phyloP scores from a whole-genome alignment of 2,113 vertebrate species.

The Grallaria varia region DNA sequence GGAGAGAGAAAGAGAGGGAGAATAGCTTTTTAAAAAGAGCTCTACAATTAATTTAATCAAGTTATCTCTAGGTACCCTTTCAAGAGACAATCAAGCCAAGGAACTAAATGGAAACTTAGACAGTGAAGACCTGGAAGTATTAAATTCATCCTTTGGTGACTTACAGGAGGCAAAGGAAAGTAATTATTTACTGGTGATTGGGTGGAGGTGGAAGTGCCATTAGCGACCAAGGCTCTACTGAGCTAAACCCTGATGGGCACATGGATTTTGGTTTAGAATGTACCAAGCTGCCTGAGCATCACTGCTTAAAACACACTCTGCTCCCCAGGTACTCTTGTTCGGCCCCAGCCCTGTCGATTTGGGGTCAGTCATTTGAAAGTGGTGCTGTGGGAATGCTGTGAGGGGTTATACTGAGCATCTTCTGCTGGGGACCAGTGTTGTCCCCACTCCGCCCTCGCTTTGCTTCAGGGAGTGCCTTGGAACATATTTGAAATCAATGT shows the following conservation, averaged over 20 bases:
- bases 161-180: not conserved
- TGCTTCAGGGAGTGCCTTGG: not conserved
- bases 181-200: not conserved
- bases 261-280: not conserved
- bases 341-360: fast-evolving
- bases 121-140: conserved; percentile 33
- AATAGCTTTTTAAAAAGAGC: conserved; percentile 28
- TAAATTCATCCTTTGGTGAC: conserved; percentile 5
- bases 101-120: conserved; percentile 46
- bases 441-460: not conserved
- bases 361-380: not conserved
- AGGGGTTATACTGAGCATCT: not conserved
- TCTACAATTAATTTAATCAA: conserved; percentile 56
- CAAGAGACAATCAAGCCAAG: conserved; percentile 36
- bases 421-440: not conserved
- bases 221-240: fast-evolving
- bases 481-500: conserved; percentile 46
- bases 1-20: not conserved
- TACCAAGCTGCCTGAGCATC: not conserved
- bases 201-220: not conserved
- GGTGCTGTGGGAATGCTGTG: not conserved
- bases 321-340: not conserved
- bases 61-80: conserved; percentile 51
- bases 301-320: not conserved
- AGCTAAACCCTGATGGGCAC: not conserved